Conservation (phyloP, 1,140 invertebrate genomes). For the Trichonephila clavipes region DNA sequence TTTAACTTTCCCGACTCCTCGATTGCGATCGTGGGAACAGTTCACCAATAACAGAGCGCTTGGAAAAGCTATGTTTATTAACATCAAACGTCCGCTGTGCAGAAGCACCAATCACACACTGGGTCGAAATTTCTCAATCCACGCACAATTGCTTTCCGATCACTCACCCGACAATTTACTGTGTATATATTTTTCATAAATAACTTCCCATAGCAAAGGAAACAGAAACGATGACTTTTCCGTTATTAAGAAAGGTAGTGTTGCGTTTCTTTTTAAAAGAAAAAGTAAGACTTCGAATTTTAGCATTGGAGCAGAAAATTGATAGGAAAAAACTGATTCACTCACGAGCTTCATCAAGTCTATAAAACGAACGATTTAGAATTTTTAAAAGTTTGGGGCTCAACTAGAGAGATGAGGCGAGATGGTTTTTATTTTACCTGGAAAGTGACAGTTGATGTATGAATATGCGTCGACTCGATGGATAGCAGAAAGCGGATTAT, state of each 20-base stretch:
- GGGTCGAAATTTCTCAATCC: neutral
- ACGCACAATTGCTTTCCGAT: neutral
- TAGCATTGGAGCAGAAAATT: constrained; percentile 18
- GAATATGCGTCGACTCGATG: neutral
- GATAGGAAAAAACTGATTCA: neutral
- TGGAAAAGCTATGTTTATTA: neutral
- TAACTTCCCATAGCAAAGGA: constrained; percentile 14
- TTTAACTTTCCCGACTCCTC: too few species aligned
- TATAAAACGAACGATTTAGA: neutral
- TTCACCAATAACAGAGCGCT: neutral
- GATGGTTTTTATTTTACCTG: neutral
- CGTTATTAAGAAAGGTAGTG: constrained; percentile 40
- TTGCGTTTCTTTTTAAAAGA: neutral
- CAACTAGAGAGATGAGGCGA: neutral
- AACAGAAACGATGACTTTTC: neutral
- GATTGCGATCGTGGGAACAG: neutral
- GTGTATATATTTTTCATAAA: neutral
- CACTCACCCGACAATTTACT: constrained; percentile 6
- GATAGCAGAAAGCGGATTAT: neutral
- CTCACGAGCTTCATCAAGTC: neutral
- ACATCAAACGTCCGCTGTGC: neutral
- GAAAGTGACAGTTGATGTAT: neutral
- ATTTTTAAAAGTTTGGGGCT: neutral
- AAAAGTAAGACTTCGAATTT: neutral
- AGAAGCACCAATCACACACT: neutral